Base-by-base conservation (phyloP, 2,888 invertebrate species). In the Junonia oenone region DNA sequence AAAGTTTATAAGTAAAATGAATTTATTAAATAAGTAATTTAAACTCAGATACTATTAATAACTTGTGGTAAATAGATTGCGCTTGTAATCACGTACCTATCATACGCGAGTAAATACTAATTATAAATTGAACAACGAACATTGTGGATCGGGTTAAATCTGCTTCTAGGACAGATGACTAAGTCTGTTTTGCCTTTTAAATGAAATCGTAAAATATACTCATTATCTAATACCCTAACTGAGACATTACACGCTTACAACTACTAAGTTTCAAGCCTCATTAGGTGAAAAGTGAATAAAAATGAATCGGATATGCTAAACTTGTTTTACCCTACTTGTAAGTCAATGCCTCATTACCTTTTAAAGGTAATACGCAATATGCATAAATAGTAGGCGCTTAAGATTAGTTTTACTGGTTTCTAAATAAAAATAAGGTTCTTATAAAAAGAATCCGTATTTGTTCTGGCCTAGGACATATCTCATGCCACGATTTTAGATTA, bases 291-390 rank as follows among this genome's bases (percentile, higher is more conserved):
- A 63, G 56, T 58, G 53, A 51, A 56, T 59, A 63, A 59, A 64
- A 63, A 65, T 63, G 57, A 50, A 47, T 56, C 45, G 63, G 47
- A 57, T 64, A 63, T 64, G 63, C 60, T 64, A 62, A 64, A 56
- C 62, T 56, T 27, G 63, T 64, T 59, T 59, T 57, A 55, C 60
- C 64, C 57, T 64, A 60, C 62, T 59, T 62, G 58, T 59, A 59
- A 50, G 55, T 58, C 62, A 64, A 64, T 63, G 64, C 22, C 63
- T 64, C 45, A 51, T 48, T 58, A 51, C 63, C 63, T 56, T 62
- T 50, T 62, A 62, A 26, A 51, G 55, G 35, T 50, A 31, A 56
- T 47, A 43, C 49, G 47, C 40, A 31, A 56, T 47, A 43, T 53
- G 47, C 40, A 54, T 47, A 54, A 17, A 38, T 17, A 46, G 37